phyloP scores from a whole-genome alignment of 2,888 invertebrate species.

The Eupithecia abbreviata region DNA sequence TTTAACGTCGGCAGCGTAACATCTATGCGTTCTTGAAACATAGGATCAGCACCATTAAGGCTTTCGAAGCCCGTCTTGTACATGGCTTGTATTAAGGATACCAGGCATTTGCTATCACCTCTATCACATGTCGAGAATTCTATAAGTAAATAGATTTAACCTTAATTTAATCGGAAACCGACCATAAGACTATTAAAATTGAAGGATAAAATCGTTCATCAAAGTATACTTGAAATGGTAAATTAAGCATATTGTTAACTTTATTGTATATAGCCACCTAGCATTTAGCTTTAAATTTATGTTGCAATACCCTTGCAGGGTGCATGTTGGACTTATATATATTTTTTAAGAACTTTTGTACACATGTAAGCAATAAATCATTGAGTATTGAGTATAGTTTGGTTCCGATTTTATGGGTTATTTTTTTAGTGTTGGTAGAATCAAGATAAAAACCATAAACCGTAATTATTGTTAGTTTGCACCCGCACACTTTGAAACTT shows the following conservation, averaged over 20 bases:
- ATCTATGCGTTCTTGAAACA: conserved; percentile 42
- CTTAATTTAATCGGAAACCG: neutral
- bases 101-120: conserved; percentile 9
- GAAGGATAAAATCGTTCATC: too few species aligned
- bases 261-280: too few species aligned
- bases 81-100: conserved; percentile 1
- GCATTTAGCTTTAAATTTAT: too few species aligned
- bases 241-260: too few species aligned
- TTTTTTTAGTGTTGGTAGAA: neutral
- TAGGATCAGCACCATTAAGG: conserved; percentile 45
- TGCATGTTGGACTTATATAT: too few species aligned
- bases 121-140: conserved; percentile 12
- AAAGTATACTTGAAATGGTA: too few species aligned
- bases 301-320: too few species aligned
- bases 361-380: too few species aligned
- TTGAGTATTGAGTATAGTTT: too few species aligned
- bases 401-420: neutral
- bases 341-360: too few species aligned
- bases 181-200: too few species aligned
- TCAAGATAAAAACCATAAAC: neutral
- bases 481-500: neutral
- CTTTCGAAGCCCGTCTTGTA: conserved; percentile 1
- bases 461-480: neutral
- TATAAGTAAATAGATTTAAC: conserved; percentile 7
- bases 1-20: conserved; percentile 30